Conservation (phyloP, 2,888 invertebrate species). For the Digitonthophagus gazella region DNA sequence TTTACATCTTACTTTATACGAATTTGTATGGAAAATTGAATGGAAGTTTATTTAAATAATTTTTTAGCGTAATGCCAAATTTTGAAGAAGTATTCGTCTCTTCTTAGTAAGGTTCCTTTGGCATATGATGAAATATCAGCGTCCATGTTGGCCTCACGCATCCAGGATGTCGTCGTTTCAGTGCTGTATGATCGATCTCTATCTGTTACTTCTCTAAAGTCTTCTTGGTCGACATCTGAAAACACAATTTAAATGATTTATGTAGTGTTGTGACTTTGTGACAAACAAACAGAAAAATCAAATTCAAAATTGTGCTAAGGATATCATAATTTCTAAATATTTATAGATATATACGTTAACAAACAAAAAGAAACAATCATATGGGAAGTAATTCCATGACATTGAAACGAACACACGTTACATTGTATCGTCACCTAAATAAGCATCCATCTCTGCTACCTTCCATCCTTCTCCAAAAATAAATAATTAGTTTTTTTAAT, state of each 20-base stretch:
- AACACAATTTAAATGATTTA: not conserved
- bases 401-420: conserved; percentile 4
- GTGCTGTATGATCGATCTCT: conserved; percentile 78
- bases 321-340: too few species aligned
- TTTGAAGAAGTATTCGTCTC: conserved; percentile 94
- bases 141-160: conserved; percentile 90
- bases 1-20: conserved; percentile 23
- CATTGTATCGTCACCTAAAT: conserved; percentile 7
- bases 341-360: too few species aligned
- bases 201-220: conserved; percentile 65
- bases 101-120: conserved; percentile 76
- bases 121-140: conserved; percentile 89
- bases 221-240: conserved; percentile 55
- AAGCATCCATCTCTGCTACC: conserved; percentile 2
- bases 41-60: conserved; percentile 66
- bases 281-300: too few species aligned
- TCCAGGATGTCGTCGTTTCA: conserved; percentile 93
- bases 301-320: too few species aligned
- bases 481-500: not conserved
- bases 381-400: conserved; percentile 7
- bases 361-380: not conserved
- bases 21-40: conserved; percentile 11
- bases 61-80: conserved; percentile 87
- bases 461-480: conserved; percentile 8
- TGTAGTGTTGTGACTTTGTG: too few species aligned